Evolutionary conservation across 2,113 vertebrate genomes (phyloP).

Genomic region (Nycticebus coucang): DNA sequence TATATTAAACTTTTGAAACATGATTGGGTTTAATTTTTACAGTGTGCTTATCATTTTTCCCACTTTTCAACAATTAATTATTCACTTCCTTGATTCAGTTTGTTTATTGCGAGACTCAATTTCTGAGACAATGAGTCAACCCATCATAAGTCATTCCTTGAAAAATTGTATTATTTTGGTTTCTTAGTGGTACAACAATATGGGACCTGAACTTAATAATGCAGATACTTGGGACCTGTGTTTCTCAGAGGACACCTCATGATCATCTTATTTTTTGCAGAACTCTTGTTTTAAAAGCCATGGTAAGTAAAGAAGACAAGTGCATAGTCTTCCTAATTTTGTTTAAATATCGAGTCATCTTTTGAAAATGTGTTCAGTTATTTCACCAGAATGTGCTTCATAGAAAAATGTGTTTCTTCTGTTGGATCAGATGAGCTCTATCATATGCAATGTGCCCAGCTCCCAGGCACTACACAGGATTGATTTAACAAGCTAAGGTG

Average conservation of each 20-base stretch:
- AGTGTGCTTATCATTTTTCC: constrained; percentile 63
- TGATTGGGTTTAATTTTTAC: constrained; percentile 73
- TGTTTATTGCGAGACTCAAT: neutral
- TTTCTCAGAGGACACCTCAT: neutral
- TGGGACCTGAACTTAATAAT: neutral
- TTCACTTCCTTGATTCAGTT: neutral
- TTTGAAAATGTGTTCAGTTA: neutral
- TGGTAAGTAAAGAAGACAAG: constrained; percentile 51
- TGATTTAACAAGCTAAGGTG: neutral
- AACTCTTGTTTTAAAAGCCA: neutral
- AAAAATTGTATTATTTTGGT: neutral
- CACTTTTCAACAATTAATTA: neutral
- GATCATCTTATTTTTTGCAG: neutral
- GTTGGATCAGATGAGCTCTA: neutral
- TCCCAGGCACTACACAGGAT: neutral
- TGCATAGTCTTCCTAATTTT: neutral
- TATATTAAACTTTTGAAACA: constrained; percentile 82
- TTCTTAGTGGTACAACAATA: neutral
- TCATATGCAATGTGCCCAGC: neutral
- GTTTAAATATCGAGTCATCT: neutral
- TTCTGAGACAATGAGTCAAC: neutral
- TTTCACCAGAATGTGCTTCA: neutral
- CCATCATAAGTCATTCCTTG: neutral
- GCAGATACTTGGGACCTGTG: neutral
- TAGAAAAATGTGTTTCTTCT: neutral